Evolutionary conservation across 92 coral and sea anemone species (phyloP).

Genomic region (Heliopora coerulea): DNA sequence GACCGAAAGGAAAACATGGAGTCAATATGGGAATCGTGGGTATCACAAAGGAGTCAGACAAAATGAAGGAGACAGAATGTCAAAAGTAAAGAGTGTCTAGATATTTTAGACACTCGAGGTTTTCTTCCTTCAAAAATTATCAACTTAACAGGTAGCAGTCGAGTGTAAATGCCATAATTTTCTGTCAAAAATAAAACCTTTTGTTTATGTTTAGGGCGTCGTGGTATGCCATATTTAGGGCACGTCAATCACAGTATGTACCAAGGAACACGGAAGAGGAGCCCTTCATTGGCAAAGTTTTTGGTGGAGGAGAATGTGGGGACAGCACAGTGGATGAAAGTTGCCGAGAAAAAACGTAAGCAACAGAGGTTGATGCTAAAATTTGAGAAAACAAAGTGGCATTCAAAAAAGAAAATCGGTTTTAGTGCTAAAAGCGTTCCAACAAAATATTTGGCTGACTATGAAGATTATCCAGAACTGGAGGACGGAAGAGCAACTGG

Average conservation of each 20-base stretch:
- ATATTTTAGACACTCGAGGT: no score
- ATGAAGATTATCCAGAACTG: not conserved
- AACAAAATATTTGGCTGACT: conserved; percentile 17
- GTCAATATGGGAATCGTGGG: no score
- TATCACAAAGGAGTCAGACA: no score
- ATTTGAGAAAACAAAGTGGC: conserved; percentile 50
- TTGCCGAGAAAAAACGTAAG: conserved; percentile 61
- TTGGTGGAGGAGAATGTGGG: conserved; percentile 58
- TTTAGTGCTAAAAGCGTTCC: conserved; percentile 38
- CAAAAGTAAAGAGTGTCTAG: no score
- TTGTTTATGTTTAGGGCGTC: conserved; percentile 61
- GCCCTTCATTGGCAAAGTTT: conserved; percentile 68
- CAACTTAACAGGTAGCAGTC: no score
- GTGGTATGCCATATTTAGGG: conserved; percentile 83
- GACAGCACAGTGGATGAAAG: conserved; percentile 72
- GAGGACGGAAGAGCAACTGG: not conserved
- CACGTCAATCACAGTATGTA: conserved; percentile 55
- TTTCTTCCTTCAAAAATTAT: no score
- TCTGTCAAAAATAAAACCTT: no score
- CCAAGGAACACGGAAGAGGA: conserved; percentile 68
- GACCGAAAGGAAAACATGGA: no score
- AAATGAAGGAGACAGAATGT: no score
- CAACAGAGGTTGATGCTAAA: conserved; percentile 67
- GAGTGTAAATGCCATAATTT: no score
- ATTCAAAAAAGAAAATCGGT: conserved; percentile 53